phyloP scores from a whole-genome alignment of 1,140 invertebrate species.

The Drosophila murphyi region DNA sequence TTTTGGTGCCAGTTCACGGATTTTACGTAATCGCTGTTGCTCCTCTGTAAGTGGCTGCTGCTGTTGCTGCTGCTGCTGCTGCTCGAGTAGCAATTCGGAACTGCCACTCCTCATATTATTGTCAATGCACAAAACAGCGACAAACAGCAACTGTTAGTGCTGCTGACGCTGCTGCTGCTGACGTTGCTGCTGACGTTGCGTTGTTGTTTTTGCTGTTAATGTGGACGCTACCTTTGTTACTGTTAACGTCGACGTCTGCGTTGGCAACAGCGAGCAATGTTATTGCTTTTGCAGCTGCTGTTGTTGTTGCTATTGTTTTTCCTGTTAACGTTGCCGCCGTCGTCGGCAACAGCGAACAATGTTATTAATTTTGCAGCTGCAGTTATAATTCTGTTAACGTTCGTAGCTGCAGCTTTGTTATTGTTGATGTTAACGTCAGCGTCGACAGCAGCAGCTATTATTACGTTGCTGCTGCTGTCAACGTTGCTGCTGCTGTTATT shows the following conservation, averaged over 20 bases:
- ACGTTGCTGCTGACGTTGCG: conserved; percentile 30
- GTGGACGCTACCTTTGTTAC: background rate
- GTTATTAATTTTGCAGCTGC: conserved; percentile 25
- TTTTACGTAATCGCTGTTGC: conserved; percentile 89
- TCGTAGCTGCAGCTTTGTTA: background rate
- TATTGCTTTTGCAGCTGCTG: conserved; percentile 1
- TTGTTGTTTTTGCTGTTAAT: conserved; percentile 21
- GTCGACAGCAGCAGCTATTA: conserved; percentile 2
- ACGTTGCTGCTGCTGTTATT: no score
- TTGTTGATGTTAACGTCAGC: background rate
- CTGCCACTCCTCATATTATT: conserved; percentile 93
- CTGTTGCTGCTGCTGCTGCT: conserved; percentile 89
- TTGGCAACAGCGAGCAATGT: conserved; percentile 13
- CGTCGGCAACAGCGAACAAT: background rate
- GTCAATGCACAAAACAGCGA: conserved; percentile 80
- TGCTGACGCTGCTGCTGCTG: conserved; percentile 52
- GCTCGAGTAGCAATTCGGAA: conserved; percentile 92
- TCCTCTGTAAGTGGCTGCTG: conserved; percentile 86
- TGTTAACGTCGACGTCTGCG: conserved; percentile 18
- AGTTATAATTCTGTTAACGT: conserved; percentile 38
- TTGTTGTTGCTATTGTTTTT: conserved; percentile 12
- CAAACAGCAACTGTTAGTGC: conserved; percentile 59
- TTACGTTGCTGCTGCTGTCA: background rate
- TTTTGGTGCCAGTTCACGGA: conserved; percentile 87
- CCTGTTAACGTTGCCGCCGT: background rate